Evolutionary conservation across 2,113 vertebrate genomes (phyloP), one percentile per base, ranked within the genome.

Genomic region (Semicossyphus pulcher): DNA sequence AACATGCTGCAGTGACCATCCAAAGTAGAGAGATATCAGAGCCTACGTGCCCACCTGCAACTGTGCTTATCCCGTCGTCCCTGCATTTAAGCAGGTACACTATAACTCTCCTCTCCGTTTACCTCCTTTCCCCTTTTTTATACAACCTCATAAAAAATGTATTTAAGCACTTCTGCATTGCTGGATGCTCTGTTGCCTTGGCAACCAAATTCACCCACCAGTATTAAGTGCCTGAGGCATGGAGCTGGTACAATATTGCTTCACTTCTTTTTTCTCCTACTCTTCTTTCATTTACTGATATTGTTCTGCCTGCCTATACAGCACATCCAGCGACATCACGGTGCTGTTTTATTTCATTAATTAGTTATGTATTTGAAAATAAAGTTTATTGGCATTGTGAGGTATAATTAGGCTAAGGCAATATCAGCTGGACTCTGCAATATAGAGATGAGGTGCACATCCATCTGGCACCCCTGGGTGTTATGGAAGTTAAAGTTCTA

Each of bases 111-210:
- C 74, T 84, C 83, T 76, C 54, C 5, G 31, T 86, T 88, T 72
- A 84, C 76, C 69, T 81, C 62, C 78, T 82, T 81, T 36, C 28
- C 16, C 25, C 25, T 52, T 8, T 92, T 93, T 91, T 92, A 85
- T 91, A 90, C 76, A 90, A 85, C 86, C 87, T 94, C 90, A 93
- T 93, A 88, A 93, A 93, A 93, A 89, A 91, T 90, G 72, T 89
- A 92, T 92, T 89, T 83, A 81, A 89, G 88, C 83, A 80, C 81
- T 88, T 88, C 74, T 87, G 86, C 80, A 82, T 81, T 85, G 75
- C 79, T 87, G 85, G 86, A 88, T 92, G 87, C 88, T 89, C 89
- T 83, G 94, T 95, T 94, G 85, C 93, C 94, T 84, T 89, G 92
- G 92, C 90, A 95, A 95, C 94, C 72, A 87, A 82, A 93, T 90